Base-by-base conservation (phyloP, 1,140 invertebrate species). In the Nilaparvata lugens region DNA sequence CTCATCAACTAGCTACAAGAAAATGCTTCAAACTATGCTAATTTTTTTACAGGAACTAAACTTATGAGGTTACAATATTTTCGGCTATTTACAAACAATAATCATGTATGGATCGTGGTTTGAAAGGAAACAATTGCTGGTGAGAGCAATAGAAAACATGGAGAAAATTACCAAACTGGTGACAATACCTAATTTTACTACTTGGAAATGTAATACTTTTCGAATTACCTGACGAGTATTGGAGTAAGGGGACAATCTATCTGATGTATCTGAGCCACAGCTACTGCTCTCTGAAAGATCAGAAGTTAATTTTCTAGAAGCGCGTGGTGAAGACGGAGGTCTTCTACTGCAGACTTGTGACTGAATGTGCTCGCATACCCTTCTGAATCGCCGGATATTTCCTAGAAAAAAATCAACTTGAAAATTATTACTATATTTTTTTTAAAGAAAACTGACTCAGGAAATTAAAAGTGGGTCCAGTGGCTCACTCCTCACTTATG, bases 341-440 rank as follows among this genome's bases (percentile, higher is more conserved):
- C 84, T 78, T 57, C 87, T 79, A 45, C 76, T 77, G 64, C 89
- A 91, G 43, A 95, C 88, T 68, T 93, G 89, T 4, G 87, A 84
- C 73, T 97, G 94, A 61, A 97, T 93, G 72, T 96, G 92, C 74
- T 98, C 95, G 77, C 94, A 97, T 56, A 98, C 93, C 67, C 95
- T 81, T 61, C 94, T 83, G 74, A 97, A 98, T 64, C 95, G 82
- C 63, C 95, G 83, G 62, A 96, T 93, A 71, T 97, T 97, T 55
- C 94, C 94, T 94, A 72, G 24, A 71, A 72, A 65, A 62, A 56
- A 28, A 28, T 28, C 3, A 28, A n/a, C n/a, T n/a, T n/a, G n/a
- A n/a, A n/a, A n/a, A n/a, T n/a, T n/a, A n/a, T n/a, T n/a, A n/a
- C n/a, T n/a, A n/a, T n/a, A n/a, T n/a, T n/a, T n/a, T n/a, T n/a